These are phyloP conservation scores for Myoxocephalus aenaeus DNA, from an alignment of 2,797 vertebrate species.

Conservation along the genomic window DNA sequence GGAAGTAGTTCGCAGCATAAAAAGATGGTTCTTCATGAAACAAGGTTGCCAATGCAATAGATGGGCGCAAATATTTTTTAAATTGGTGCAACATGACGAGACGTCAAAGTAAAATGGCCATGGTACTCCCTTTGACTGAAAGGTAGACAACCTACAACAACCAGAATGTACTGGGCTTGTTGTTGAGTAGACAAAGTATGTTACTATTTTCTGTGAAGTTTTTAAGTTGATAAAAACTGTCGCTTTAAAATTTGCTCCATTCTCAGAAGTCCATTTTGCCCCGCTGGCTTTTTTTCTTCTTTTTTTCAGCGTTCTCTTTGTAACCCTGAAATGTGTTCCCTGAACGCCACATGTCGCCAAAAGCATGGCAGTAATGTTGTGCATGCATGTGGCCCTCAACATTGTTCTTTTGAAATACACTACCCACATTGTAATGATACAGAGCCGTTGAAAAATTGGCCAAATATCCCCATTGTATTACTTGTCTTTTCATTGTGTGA, in stretches of 20 bases:
- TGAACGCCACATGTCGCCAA: background rate
- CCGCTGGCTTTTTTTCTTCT: background rate
- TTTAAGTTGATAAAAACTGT: background rate
- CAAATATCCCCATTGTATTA: background rate
- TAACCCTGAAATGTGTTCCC: background rate
- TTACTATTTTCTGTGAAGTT: background rate
- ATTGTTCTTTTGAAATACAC: background rate
- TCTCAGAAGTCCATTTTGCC: background rate
- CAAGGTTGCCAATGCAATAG: background rate
- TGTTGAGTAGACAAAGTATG: background rate
- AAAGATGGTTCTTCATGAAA: background rate
- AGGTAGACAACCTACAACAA: background rate
- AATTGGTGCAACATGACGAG: background rate
- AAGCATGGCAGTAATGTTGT: background rate
- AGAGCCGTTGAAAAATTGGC: fast-evolving
- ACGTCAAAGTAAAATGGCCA: background rate
- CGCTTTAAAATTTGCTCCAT: background rate
- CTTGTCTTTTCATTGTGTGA: no score
- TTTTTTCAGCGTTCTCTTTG: background rate
- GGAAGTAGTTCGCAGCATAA: background rate
- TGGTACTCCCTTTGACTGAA: background rate
- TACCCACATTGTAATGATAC: background rate
- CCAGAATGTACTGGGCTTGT: background rate
- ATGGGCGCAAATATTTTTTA: background rate
- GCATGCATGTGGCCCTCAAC: background rate